Evolutionary conservation across 1,140 invertebrate species (phyloP).

Genomic region (Potamilus streckersoni): DNA sequence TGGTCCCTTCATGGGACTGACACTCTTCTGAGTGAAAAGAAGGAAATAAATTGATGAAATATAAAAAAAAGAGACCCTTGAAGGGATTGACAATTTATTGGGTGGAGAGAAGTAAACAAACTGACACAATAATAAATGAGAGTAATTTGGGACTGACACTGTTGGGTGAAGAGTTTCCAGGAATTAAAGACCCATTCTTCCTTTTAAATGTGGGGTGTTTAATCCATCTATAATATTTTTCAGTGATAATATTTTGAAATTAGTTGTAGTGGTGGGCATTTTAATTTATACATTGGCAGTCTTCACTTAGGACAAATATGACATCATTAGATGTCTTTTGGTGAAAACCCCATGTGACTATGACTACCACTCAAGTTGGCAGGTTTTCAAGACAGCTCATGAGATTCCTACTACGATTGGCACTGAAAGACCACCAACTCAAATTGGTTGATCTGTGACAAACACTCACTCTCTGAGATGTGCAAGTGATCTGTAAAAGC

Average conservation of each 20-base stretch:
- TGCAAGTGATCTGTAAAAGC: too few relatives aligned
- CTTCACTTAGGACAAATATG: neutral
- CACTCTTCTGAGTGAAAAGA: neutral
- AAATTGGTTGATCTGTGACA: too few relatives aligned
- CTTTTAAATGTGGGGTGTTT: neutral
- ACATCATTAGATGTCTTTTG: too few relatives aligned
- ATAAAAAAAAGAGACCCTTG: neutral
- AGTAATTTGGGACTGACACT: too few relatives aligned
- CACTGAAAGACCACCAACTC: too few relatives aligned
- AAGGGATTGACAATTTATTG: too few relatives aligned
- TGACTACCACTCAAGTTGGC: neutral
- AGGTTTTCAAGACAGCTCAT: neutral
- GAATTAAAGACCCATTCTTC: neutral
- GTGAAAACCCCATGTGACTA: too few relatives aligned
- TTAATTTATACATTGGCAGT: too few relatives aligned
- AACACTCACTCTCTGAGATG: too few relatives aligned
- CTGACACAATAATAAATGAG: neutral
- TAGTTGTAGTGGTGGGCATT: too few relatives aligned
- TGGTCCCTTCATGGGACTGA: too few relatives aligned
- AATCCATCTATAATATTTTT: neutral
- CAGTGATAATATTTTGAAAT: neutral
- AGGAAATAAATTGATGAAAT: neutral
- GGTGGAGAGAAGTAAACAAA: slow-evolving; percentile 27
- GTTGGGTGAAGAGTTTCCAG: neutral
- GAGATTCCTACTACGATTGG: too few relatives aligned